A percentile compares a stretch with the other conserved stretches of the same genome.
Conservation (phyloP, 2,888 invertebrate species). For the Pogonocherus hispidulus region DNA sequence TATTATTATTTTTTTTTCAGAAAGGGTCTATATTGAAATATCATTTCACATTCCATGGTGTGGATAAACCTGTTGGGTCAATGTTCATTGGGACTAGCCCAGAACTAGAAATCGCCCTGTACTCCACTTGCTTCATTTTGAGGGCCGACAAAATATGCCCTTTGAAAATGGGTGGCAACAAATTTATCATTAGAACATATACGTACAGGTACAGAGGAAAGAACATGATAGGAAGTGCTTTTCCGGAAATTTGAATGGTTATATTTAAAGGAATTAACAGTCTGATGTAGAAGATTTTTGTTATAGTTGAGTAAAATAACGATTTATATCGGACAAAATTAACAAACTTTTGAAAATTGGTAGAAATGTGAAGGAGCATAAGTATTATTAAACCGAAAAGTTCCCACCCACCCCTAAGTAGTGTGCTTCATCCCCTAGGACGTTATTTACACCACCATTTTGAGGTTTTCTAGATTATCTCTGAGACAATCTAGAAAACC, state of each 20-base stretch:
- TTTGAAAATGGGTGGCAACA: constrained; percentile 79
- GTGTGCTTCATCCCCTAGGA: too few species aligned
- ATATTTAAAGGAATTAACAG: background rate
- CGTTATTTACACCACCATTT: too few species aligned
- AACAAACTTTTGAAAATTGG: too few species aligned
- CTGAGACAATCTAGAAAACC: too few species aligned
- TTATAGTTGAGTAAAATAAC: too few species aligned
- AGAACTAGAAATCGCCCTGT: constrained; percentile 91
- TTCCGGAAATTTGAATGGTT: constrained; percentile 78
- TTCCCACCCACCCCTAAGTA: too few species aligned
- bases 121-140: constrained; percentile 87
- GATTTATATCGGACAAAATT: too few species aligned
- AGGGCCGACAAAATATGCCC: constrained; percentile 83
- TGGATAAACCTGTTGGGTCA: constrained; percentile 82
- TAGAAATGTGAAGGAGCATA: too few species aligned
- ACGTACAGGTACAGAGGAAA: constrained; percentile 81
- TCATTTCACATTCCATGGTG: constrained; percentile 79
- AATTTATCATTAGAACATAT: constrained; percentile 81
- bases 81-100: constrained; percentile 91
- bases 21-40: constrained; percentile 83
- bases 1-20: constrained; percentile 69
- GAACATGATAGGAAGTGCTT: constrained; percentile 85
- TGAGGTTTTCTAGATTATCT: too few species aligned
- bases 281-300: too few species aligned
- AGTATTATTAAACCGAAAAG: too few species aligned